phyloP scores from a whole-genome alignment of 2,888 invertebrate genomes.

The Cetonia aurata region DNA sequence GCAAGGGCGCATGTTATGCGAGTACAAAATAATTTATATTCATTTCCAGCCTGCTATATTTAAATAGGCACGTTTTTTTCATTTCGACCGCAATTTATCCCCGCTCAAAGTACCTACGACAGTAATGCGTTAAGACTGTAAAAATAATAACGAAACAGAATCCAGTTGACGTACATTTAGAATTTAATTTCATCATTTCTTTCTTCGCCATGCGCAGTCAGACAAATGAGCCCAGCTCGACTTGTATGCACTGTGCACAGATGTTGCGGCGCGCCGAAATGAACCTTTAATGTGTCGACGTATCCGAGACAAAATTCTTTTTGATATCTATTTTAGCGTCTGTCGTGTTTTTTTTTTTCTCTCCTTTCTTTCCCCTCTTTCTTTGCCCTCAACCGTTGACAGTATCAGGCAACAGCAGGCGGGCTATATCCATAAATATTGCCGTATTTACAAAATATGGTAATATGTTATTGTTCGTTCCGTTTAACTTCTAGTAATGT shows the following conservation, averaged over 20 bases:
- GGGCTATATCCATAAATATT: conserved; percentile 20
- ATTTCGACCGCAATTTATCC: conserved; percentile 25
- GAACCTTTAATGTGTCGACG: conserved; percentile 29
- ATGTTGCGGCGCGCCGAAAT: conserved; percentile 24
- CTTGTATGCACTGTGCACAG: conserved; percentile 7
- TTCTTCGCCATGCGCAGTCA: neutral
- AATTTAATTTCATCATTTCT: conserved; percentile 40
- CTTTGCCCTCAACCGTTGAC: neutral
- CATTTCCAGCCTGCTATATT: conserved; percentile 27
- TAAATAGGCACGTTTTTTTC: conserved; percentile 23
- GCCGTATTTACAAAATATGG: conserved; percentile 35
- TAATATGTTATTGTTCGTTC: conserved; percentile 26
- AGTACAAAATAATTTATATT: conserved; percentile 25
- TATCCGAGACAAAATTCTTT: conserved; percentile 28
- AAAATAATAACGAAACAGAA: conserved; percentile 34
- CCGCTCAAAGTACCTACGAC: conserved; percentile 10
- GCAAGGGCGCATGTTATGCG: neutral
- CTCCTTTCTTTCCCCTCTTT: neutral
- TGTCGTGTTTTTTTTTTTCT: conserved; percentile 17
- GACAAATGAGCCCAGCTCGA: conserved; percentile 39
- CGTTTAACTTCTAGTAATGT: conserved; percentile 25
- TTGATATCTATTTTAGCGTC: conserved; percentile 41
- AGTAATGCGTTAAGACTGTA: conserved; percentile 28
- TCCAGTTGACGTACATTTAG: conserved; percentile 40
- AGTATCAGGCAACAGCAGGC: neutral